Conservation (phyloP, 2,797 vertebrate species). For the Triplophysa bombifrons region DNA sequence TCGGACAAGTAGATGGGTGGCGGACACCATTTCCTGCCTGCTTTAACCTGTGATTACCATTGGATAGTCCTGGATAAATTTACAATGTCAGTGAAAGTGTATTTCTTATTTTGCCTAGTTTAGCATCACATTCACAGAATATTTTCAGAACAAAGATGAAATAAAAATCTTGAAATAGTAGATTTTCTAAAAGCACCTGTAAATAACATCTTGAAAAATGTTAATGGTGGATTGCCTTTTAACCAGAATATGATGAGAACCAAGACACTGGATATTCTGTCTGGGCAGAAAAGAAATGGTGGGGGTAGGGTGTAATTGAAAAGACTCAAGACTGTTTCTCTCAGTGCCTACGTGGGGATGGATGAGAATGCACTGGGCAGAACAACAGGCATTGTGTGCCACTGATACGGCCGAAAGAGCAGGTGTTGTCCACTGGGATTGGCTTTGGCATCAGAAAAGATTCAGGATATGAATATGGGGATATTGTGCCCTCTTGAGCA, state of each 20-base stretch:
- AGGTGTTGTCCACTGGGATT: slow-evolving; percentile 76
- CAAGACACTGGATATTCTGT: slow-evolving; percentile 35
- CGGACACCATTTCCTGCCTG: slow-evolving; percentile 46
- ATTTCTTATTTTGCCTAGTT: neutral
- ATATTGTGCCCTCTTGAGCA: slow-evolving; percentile 72
- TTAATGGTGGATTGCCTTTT: neutral
- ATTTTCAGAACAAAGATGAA: slow-evolving; percentile 44
- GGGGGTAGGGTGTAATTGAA: slow-evolving; percentile 41
- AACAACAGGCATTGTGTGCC: slow-evolving; percentile 69
- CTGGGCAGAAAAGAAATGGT: neutral
- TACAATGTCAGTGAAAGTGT: slow-evolving; percentile 28
- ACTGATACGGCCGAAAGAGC: slow-evolving; percentile 60
- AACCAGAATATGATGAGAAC: slow-evolving; percentile 37
- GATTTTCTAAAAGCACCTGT: neutral
- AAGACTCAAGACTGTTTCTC: slow-evolving; percentile 47
- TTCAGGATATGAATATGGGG: slow-evolving; percentile 80
- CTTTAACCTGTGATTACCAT: slow-evolving; percentile 60
- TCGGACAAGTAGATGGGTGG: slow-evolving; percentile 52
- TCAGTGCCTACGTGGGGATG: slow-evolving; percentile 59
- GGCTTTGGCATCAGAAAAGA: slow-evolving; percentile 70
- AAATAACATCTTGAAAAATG: neutral
- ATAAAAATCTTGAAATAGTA: neutral
- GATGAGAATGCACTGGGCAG: slow-evolving; percentile 60
- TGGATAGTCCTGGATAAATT: slow-evolving; percentile 47
- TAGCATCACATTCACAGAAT: slow-evolving; percentile 14